Conservation (phyloP, 2,113 vertebrate genomes). For the Nicator chloris region DNA sequence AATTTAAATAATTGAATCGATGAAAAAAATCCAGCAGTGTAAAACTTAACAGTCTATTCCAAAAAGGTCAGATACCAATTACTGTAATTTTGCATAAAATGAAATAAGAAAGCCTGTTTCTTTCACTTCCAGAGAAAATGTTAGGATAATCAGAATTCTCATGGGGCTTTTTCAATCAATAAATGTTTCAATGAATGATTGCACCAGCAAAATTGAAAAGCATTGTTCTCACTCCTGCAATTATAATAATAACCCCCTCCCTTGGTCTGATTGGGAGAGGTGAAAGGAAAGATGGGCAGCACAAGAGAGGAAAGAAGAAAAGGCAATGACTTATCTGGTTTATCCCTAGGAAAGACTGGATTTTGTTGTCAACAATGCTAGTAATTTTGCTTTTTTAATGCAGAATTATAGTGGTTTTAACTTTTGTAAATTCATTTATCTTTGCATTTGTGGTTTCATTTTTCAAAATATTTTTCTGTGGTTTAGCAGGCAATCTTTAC, state of each 20-base stretch:
- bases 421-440: neutral
- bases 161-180: constrained; percentile 63
- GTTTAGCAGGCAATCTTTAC: neutral
- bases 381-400: neutral
- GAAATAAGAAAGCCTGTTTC: constrained; percentile 55
- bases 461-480: neutral
- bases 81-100: constrained; percentile 72
- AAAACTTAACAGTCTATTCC: constrained; percentile 61
- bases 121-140: constrained; percentile 54
- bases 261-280: neutral
- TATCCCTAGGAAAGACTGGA: neutral
- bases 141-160: constrained; percentile 59
- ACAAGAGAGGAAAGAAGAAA: neutral
- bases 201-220: constrained; percentile 29
- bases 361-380: neutral
- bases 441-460: neutral
- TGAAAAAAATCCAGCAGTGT: constrained; percentile 52
- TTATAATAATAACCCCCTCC: neutral
- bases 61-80: constrained; percentile 71
- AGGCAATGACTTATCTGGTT: neutral
- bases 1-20: constrained; percentile 75
- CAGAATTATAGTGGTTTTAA: neutral
- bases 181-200: constrained; percentile 49
- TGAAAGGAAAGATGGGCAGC: neutral
- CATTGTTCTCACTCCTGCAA: constrained; percentile 12